Evolutionary conservation across 2,888 invertebrate genomes (phyloP).

Genomic region (Nematopogon swammerdamellus): DNA sequence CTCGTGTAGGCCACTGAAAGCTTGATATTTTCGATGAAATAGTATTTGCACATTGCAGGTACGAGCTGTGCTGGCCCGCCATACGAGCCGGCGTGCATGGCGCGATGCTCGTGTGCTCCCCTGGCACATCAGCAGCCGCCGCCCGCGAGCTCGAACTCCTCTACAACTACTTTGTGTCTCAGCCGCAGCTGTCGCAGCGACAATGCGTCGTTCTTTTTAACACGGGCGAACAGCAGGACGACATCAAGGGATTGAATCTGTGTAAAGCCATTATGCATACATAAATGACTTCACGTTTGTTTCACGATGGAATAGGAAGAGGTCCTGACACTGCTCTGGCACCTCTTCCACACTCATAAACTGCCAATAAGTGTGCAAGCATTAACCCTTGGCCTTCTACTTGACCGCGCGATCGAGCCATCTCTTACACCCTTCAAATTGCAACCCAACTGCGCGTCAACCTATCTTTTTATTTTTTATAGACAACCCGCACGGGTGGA

Average conservation of each 20-base stretch:
- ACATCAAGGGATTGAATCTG: slow-evolving; percentile 40
- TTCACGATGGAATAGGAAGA: too few relatives aligned
- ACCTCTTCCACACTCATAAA: too few relatives aligned
- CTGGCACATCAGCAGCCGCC: slow-evolving; percentile 44
- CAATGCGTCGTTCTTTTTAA: slow-evolving; percentile 65
- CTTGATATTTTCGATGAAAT: slow-evolving; percentile 6
- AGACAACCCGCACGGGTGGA: too few relatives aligned
- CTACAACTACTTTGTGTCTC: slow-evolving; percentile 67
- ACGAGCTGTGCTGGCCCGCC: slow-evolving; percentile 74
- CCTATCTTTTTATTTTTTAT: too few relatives aligned
- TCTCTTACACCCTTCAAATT: too few relatives aligned
- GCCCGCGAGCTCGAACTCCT: slow-evolving; percentile 59
- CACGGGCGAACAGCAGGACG: slow-evolving; percentile 42
- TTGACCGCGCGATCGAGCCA: too few relatives aligned
- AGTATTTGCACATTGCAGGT: too few relatives aligned
- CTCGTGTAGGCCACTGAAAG: too few relatives aligned
- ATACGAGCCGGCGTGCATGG: slow-evolving; percentile 66
- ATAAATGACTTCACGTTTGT: too few relatives aligned
- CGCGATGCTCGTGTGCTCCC: slow-evolving; percentile 65
- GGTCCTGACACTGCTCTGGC: neutral
- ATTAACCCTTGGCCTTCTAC: neutral
- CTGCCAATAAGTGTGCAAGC: neutral
- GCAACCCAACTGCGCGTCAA: too few relatives aligned
- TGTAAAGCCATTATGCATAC: slow-evolving; percentile 33
- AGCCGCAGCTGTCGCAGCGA: slow-evolving; percentile 60